Conservation (phyloP, 2,888 invertebrate species). For the Spilarctia lutea region DNA sequence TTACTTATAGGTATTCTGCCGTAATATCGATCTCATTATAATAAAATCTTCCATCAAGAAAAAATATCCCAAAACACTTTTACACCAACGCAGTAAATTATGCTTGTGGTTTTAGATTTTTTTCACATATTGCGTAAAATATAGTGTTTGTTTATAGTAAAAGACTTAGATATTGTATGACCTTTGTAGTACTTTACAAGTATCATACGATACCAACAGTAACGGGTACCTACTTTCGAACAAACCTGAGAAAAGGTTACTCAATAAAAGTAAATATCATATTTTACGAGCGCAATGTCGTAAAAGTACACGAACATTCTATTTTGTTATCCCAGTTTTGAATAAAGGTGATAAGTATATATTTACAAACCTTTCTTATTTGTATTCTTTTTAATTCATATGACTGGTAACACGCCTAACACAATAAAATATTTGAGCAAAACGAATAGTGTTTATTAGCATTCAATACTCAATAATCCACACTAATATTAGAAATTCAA, state of each 20-base stretch:
- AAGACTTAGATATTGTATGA: neutral
- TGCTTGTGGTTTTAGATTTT: neutral
- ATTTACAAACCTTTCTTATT: slow-evolving; percentile 50
- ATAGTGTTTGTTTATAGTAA: neutral
- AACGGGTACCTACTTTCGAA: neutral
- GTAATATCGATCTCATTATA: too few relatives aligned
- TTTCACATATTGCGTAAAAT: too few relatives aligned
- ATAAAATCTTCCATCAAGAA: too few relatives aligned
- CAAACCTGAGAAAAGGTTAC: slow-evolving; percentile 19
- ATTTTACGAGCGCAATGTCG: slow-evolving; percentile 44
- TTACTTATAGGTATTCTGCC: too few relatives aligned
- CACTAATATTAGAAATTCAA: too few relatives aligned
- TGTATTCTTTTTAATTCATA: slow-evolving; percentile 50
- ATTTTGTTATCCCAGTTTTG: slow-evolving; percentile 49
- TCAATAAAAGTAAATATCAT: slow-evolving; percentile 43
- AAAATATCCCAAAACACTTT: too few relatives aligned
- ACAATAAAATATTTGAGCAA: neutral
- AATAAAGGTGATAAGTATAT: slow-evolving; percentile 39
- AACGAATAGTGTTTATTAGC: neutral
- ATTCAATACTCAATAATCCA: too few relatives aligned
- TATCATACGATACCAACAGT: neutral
- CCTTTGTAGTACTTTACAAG: neutral
- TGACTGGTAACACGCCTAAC: neutral
- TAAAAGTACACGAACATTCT: slow-evolving; percentile 37
- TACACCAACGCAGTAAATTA: too few relatives aligned